These are phyloP conservation scores for Pogonomyrmex californicus DNA, from an alignment of 1,140 invertebrate genomes.

Conservation along the genomic window DNA sequence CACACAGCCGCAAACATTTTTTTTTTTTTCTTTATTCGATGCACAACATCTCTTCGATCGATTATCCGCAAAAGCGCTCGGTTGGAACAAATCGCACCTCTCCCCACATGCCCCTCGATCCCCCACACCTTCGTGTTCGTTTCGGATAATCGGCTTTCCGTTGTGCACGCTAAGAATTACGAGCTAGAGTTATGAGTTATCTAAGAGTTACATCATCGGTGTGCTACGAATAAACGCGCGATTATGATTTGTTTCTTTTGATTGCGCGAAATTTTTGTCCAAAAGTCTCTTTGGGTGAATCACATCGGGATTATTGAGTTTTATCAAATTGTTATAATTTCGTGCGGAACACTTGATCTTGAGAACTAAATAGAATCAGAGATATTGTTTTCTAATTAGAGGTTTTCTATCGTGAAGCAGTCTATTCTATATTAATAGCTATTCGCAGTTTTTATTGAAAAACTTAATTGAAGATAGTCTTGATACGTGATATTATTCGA, in stretches of 20 bases:
- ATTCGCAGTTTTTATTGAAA: background rate
- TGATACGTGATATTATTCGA: background rate
- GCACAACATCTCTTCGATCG: slow-evolving; percentile 54
- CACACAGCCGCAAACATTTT: slow-evolving; percentile 46
- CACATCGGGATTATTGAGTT: background rate
- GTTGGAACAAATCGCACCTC: slow-evolving; percentile 48
- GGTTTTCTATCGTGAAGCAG: background rate
- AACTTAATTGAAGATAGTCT: slow-evolving; percentile 5
- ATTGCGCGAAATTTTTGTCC: background rate
- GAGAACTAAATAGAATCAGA: background rate
- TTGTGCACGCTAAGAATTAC: slow-evolving; percentile 47
- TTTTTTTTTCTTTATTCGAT: slow-evolving; percentile 54
- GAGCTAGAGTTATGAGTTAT: slow-evolving; percentile 45
- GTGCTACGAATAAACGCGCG: slow-evolving; percentile 29
- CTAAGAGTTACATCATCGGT: slow-evolving; percentile 47
- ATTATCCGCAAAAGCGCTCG: slow-evolving; percentile 60
- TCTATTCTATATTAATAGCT: background rate
- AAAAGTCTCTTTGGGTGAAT: background rate
- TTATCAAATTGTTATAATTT: slow-evolving; percentile 21
- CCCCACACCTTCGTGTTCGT: slow-evolving; percentile 8
- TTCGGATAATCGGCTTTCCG: slow-evolving; percentile 55
- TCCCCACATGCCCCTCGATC: background rate
- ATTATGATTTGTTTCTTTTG: background rate
- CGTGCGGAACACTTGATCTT: background rate
- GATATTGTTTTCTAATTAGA: background rate